A percentile compares a stretch with the other conserved stretches of the same genome.
These are phyloP conservation scores for Nephrotoma appendiculata DNA, from an alignment of 2,888 invertebrate species.

Conservation along the genomic window DNA sequence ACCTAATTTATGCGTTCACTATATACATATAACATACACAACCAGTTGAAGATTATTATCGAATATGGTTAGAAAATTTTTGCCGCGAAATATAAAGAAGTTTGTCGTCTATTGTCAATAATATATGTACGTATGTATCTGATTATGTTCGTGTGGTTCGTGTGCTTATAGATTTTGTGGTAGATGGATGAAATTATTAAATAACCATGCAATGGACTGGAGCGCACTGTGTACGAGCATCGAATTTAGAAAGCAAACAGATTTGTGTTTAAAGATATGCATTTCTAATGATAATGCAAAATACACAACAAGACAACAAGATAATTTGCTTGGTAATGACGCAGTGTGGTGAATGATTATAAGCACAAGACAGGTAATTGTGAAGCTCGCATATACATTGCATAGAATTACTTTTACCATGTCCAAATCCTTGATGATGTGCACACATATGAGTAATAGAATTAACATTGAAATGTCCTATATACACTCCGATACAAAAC, in stretches of 20 bases:
- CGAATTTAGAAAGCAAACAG: neutral
- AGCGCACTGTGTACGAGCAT: neutral
- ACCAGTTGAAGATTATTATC: neutral
- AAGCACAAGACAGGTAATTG: too few relatives aligned
- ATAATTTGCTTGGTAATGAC: too few relatives aligned
- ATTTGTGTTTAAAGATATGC: neutral
- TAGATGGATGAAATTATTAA: neutral
- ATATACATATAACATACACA: neutral
- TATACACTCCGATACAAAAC: too few relatives aligned
- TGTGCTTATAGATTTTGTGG: neutral
- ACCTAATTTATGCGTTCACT: neutral
- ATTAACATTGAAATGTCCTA: too few relatives aligned
- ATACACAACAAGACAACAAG: neutral
- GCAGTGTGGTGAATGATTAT: too few relatives aligned
- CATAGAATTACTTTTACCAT: too few relatives aligned
- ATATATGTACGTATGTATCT: neutral
- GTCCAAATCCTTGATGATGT: too few relatives aligned
- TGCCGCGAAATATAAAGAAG: neutral
- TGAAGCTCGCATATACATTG: too few relatives aligned
- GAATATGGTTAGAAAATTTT: neutral
- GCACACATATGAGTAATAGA: too few relatives aligned
- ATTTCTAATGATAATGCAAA: neutral
- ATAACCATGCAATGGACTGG: neutral
- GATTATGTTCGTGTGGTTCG: neutral
- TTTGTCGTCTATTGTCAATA: neutral